A percentile compares a stretch with the other conserved stretches of the same genome.
These are phyloP conservation scores for Carollia perspicillata DNA, from an alignment of 2,113 vertebrate species.

Conservation along the genomic window DNA sequence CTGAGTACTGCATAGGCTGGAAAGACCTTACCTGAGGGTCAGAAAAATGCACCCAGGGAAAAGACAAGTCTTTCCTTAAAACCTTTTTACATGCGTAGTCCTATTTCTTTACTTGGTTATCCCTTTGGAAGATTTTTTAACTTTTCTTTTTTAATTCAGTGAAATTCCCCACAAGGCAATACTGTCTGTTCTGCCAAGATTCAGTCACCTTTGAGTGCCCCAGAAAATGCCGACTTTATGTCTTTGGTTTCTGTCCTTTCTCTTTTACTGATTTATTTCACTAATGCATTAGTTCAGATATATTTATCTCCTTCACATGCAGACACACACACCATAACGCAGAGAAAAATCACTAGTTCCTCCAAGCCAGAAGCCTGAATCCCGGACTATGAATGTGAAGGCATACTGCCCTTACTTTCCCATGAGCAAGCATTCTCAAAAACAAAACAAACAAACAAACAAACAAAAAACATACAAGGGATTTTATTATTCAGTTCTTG, in stretches of 20 bases:
- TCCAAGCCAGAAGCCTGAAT: not conserved
- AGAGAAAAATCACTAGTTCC: not conserved
- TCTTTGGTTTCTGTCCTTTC: not conserved
- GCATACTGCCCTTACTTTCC: not conserved
- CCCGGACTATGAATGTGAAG: not conserved
- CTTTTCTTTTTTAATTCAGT: constrained; percentile 15
- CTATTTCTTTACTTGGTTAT: not conserved
- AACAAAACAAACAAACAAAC: not conserved
- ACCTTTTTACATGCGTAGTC: not conserved
- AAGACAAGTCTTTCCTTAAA: not conserved
- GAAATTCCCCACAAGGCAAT: not conserved
- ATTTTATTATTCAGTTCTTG: not conserved
- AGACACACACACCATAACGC: not conserved
- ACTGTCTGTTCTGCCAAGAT: not conserved
- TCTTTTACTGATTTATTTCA: not conserved
- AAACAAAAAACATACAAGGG: no score
- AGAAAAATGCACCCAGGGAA: not conserved
- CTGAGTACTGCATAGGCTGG: no score
- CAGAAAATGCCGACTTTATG: not conserved
- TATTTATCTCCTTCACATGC: not conserved
- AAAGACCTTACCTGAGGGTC: not conserved
- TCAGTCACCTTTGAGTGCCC: not conserved
- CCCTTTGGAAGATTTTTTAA: not conserved
- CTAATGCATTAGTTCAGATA: not conserved
- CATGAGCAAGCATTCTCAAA: not conserved